Base-by-base conservation (phyloP, 2,797 vertebrate species). In the Molossus molossus region DNA sequence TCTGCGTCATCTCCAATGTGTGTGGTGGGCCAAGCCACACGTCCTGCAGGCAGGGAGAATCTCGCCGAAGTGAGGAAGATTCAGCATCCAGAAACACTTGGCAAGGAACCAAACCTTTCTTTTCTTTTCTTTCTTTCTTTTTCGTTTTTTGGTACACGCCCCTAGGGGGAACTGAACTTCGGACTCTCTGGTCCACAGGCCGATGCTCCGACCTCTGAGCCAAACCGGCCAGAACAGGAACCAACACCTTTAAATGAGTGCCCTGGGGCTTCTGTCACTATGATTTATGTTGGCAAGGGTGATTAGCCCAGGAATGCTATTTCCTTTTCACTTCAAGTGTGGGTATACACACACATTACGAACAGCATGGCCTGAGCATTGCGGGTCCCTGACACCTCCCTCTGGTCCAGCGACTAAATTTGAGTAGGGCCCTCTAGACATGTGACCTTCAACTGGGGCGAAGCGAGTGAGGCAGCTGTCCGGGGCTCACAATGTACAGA, bases 261-360 rank as follows among this genome's bases (percentile, higher is more conserved):
- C 64, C 72, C 65, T 9, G 9, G 45, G 73, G 55, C 73, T 70
- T 13, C 70, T 45, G 67, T 23, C 3, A 2, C 77, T 62, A 13
- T 12, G 48, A 72, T 76, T 93, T 73, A 48, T 48, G 50, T 94
- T 92, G 82, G 77, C 82, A 67, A 81, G 6, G 4, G 37, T 20
- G 57, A 85, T n/a, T 6, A 0, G 20, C 29, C 1, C 15, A 33
- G 3, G 9, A 75, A 50, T 57, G 29, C 57, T 33, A 25, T 27
- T 81, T 83, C 27, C 5, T 53, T 69, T 23, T 62, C 13, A 5
- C 3, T 21, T 27, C 2, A 33, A 23, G 75, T 7, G 27, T 40
- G n/a, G 4, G 40, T 23, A 60, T 4, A 23, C 5, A 3, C 11
- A 10, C 6, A 1, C 13, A 1, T 3, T 13, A 7, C n/a, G 14